Percentiles rank a stretch among this genome's conserved stretches.
phyloP scores from a whole-genome alignment of 2,797 vertebrate species.

The Pristis pectinata region DNA sequence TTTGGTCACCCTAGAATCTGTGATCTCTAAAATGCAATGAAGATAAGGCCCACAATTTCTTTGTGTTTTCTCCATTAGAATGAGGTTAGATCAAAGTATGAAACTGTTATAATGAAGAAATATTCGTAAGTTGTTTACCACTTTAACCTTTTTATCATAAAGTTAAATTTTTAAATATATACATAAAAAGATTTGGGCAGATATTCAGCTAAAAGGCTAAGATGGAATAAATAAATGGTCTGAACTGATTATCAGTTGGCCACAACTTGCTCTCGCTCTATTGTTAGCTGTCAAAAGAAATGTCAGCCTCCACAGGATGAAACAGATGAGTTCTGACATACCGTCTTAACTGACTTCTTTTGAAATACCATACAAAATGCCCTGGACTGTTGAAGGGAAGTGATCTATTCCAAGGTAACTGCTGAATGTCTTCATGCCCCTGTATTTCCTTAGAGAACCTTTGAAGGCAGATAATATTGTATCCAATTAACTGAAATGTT shows the following conservation, averaged over 20 bases:
- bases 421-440: conserved; percentile 42
- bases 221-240: conserved; percentile 32
- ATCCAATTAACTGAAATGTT: conserved; percentile 76
- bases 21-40: not conserved
- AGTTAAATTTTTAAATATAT: not conserved
- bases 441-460: conserved; percentile 51
- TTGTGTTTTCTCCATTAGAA: too few species aligned
- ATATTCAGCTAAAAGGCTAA: conserved; percentile 20
- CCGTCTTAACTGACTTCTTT: conserved; percentile 40
- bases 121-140: not conserved
- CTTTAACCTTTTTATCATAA: conserved; percentile 22
- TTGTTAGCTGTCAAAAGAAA: conserved; percentile 43
- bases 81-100: not conserved
- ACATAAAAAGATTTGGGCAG: conserved; percentile 9
- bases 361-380: conserved; percentile 40
- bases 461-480: conserved; percentile 53
- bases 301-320: conserved; percentile 38
- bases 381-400: not conserved
- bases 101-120: not conserved
- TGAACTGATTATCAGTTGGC: conserved; percentile 41
- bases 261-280: conserved; percentile 37
- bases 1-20: not conserved
- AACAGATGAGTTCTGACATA: conserved; percentile 40
- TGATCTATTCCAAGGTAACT: conserved; percentile 38
- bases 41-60: not conserved